Percentiles rank a stretch among this genome's conserved stretches.
These are phyloP conservation scores for Enteromius anoplus DNA, from an alignment of 2,797 vertebrate genomes.

Conservation along the genomic window DNA sequence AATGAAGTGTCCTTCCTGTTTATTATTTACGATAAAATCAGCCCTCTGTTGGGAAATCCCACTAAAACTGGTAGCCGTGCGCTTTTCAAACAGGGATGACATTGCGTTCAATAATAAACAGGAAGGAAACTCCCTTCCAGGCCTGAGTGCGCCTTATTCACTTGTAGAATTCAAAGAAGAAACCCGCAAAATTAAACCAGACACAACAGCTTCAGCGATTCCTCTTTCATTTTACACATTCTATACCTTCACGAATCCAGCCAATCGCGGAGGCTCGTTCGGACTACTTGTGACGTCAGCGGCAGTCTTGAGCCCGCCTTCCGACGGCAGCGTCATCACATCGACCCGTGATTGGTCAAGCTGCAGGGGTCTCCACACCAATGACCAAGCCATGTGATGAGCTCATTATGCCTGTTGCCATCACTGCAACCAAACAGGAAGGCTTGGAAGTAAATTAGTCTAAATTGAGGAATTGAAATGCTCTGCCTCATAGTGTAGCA, in stretches of 20 bases:
- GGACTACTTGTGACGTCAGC: conserved; percentile 56
- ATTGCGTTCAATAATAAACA: neutral
- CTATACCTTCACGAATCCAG: conserved; percentile 55
- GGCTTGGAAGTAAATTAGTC: conserved; percentile 68
- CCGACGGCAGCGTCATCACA: conserved; percentile 74
- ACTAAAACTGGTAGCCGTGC: neutral
- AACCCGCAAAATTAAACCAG: neutral
- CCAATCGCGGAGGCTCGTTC: conserved; percentile 74
- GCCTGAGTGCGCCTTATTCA: neutral
- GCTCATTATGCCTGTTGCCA: conserved; percentile 82
- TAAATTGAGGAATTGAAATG: conserved; percentile 67
- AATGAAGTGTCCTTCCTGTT: neutral
- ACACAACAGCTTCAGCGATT: neutral
- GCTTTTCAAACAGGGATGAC: neutral
- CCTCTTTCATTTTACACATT: neutral
- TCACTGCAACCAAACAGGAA: conserved; percentile 79
- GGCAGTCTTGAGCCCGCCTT: conserved; percentile 68
- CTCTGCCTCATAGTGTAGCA: conserved; percentile 55
- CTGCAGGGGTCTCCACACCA: conserved; percentile 71
- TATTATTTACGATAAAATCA: neutral
- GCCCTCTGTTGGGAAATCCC: neutral
- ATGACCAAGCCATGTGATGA: conserved; percentile 78
- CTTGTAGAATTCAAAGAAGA: neutral
- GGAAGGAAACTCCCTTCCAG: neutral
- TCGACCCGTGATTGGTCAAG: conserved; percentile 73